phyloP scores from a whole-genome alignment of 2,888 invertebrate genomes.

The Augiades crinisus region DNA sequence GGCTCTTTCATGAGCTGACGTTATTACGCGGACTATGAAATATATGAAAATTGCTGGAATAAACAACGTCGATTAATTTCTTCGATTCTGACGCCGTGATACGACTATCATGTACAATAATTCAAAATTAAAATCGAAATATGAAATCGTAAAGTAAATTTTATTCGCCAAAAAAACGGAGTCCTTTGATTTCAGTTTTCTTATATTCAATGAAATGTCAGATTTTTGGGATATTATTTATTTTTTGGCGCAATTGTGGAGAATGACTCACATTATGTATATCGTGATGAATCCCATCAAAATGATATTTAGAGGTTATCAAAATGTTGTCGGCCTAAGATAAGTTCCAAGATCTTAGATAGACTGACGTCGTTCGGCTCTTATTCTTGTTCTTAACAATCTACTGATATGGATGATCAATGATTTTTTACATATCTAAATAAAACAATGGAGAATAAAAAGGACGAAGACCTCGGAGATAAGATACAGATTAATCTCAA shows the following conservation, averaged over 20 bases:
- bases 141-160: too few relatives aligned
- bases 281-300: too few relatives aligned
- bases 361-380: too few relatives aligned
- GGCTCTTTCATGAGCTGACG: not conserved
- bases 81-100: not conserved
- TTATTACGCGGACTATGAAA: not conserved
- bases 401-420: not conserved
- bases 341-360: too few relatives aligned
- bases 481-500: slow-evolving; percentile 7
- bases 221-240: too few relatives aligned
- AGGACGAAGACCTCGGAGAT: slow-evolving; percentile 5
- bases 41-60: not conserved
- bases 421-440: not conserved
- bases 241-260: too few relatives aligned
- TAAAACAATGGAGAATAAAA: slow-evolving; percentile 8
- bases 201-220: too few relatives aligned
- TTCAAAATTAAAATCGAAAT: not conserved
- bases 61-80: not conserved
- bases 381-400: not conserved
- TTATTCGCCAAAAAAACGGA: too few relatives aligned
- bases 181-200: too few relatives aligned
- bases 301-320: too few relatives aligned
- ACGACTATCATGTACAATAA: not conserved
- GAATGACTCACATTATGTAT: too few relatives aligned
- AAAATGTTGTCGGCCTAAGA: too few relatives aligned